phyloP scores from a whole-genome alignment of 2,797 vertebrate species.

The Epinephelus coioides region DNA sequence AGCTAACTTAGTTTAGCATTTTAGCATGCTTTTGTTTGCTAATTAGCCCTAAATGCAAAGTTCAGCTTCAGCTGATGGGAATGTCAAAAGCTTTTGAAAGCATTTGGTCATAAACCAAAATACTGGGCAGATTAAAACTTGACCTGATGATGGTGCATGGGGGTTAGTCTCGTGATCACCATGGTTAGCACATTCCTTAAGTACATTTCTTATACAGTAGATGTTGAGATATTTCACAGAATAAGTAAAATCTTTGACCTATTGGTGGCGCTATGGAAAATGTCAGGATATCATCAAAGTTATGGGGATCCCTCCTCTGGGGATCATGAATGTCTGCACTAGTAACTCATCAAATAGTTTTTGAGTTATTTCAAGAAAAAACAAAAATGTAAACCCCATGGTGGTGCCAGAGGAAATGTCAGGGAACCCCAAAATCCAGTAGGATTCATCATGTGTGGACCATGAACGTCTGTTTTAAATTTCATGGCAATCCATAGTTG shows the following conservation, averaged over 20 bases:
- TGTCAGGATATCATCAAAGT: neutral
- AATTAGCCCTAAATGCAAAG: neutral
- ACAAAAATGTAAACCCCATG: neutral
- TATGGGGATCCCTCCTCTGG: neutral
- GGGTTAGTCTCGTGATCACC: neutral
- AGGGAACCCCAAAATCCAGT: neutral
- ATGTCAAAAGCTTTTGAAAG: neutral
- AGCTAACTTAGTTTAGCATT: neutral
- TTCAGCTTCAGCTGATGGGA: neutral
- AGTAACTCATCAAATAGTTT: accelerated
- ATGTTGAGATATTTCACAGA: neutral
- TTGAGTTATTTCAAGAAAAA: neutral
- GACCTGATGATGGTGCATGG: neutral
- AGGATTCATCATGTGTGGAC: neutral
- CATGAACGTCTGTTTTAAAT: neutral
- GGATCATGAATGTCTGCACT: neutral
- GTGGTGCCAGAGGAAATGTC: neutral
- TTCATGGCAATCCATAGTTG: neutral
- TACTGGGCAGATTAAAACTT: neutral
- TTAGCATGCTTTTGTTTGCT: neutral
- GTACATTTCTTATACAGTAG: too few relatives aligned
- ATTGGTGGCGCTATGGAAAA: neutral
- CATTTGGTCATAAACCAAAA: neutral
- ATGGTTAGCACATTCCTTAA: neutral
- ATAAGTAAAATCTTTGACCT: neutral